phyloP scores from a whole-genome alignment of 2,113 vertebrate species.

The Oryzias woworae region DNA sequence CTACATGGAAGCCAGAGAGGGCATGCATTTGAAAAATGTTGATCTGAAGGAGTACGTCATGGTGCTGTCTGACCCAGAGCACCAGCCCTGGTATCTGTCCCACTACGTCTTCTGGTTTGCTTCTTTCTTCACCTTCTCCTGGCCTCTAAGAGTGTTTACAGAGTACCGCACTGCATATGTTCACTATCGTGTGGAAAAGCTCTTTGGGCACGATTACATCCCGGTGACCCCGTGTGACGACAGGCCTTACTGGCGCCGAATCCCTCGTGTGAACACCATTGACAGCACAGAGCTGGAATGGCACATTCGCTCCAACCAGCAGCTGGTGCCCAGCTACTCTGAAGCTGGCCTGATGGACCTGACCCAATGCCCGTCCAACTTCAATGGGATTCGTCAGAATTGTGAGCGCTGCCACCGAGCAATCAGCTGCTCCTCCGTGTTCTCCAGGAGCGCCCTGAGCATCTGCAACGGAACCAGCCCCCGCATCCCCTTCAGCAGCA shows the following conservation, averaged over 20 bases:
- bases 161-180: slow-evolving; percentile 92
- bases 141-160: slow-evolving; percentile 91
- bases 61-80: slow-evolving; percentile 88
- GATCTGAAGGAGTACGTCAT: slow-evolving; percentile 96
- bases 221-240: slow-evolving; percentile 89
- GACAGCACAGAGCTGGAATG: slow-evolving; percentile 96
- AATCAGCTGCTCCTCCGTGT: slow-evolving; percentile 95
- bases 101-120: slow-evolving; percentile 91
- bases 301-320: slow-evolving; percentile 97
- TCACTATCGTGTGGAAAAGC: slow-evolving; percentile 95
- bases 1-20: slow-evolving; percentile 96
- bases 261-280: slow-evolving; percentile 93
- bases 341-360: slow-evolving; percentile 95
- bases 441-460: slow-evolving; percentile 93
- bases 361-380: slow-evolving; percentile 82
- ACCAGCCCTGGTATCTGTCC: slow-evolving; percentile 93
- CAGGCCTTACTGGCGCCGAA: slow-evolving; percentile 85
- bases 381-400: slow-evolving; percentile 85
- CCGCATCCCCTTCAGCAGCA: slow-evolving; percentile 87
- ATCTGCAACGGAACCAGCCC: slow-evolving; percentile 89
- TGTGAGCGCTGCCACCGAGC: slow-evolving; percentile 92
- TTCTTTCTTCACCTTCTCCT: slow-evolving; percentile 91
- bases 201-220: slow-evolving; percentile 91
- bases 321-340: slow-evolving; percentile 95
- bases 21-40: slow-evolving; percentile 94